These are phyloP conservation scores for Halocynthia aurantium DNA, from an alignment of 23 tunicate species.

Conservation along the genomic window DNA sequence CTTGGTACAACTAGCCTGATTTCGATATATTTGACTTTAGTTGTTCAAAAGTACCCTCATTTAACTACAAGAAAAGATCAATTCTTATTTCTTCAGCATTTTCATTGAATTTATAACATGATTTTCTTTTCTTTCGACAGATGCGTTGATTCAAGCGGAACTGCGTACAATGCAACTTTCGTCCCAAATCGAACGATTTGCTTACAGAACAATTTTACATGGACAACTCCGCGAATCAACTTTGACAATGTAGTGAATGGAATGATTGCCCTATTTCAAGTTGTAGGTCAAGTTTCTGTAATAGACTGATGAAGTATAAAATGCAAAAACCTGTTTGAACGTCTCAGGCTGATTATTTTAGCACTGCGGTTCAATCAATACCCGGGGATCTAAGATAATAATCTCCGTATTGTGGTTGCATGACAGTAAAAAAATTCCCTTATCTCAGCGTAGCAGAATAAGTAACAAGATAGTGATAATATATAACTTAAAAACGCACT, in stretches of 20 bases:
- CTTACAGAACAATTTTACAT: conserved; percentile 26
- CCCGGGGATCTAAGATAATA: too few species aligned
- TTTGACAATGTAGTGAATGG: conserved; percentile 85
- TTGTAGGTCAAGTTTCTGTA: conserved; percentile 21
- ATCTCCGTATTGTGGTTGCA: too few species aligned
- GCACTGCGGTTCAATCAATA: too few species aligned
- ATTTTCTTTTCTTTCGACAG: conserved; percentile 5
- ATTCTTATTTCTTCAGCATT: background rate
- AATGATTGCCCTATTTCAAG: conserved; percentile 92
- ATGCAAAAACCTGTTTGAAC: too few species aligned
- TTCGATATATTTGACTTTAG: background rate
- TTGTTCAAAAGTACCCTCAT: background rate
- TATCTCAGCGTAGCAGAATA: too few species aligned
- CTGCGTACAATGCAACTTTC: background rate
- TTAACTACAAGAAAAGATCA: background rate
- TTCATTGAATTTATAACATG: background rate
- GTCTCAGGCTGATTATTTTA: too few species aligned
- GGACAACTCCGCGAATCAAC: conserved; percentile 70
- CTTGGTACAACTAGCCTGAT: too few species aligned
- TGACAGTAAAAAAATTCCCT: too few species aligned
- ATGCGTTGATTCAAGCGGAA: conserved; percentile 41
- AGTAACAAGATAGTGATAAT: too few species aligned
- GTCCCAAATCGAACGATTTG: conserved; percentile 39
- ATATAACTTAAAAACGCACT: too few species aligned
- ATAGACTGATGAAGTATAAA: too few species aligned